Percentiles rank a stretch among this genome's conserved stretches.
Evolutionary conservation across 2,888 invertebrate genomes (phyloP).

Genomic region (Entomobrya proxima): DNA sequence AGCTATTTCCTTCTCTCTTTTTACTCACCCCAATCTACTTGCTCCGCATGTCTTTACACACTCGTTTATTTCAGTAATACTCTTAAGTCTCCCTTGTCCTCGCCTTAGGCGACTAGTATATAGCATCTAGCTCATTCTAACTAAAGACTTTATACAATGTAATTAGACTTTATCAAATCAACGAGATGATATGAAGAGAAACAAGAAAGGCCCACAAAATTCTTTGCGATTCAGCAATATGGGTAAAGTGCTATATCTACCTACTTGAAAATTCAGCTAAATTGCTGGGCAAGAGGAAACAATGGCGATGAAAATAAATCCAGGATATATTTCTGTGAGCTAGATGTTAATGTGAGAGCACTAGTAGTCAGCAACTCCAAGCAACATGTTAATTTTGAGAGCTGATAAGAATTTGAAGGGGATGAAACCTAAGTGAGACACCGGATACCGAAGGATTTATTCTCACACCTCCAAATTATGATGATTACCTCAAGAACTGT

Average conservation of each 20-base stretch:
- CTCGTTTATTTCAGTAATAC: conserved; percentile 20
- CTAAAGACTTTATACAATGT: conserved; percentile 34
- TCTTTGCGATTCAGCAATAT: no score
- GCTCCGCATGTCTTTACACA: background rate
- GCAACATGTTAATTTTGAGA: conserved; percentile 51
- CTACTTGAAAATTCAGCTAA: no score
- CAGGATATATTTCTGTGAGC: background rate
- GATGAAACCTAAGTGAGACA: conserved; percentile 53
- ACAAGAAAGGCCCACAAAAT: background rate
- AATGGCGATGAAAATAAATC: no score
- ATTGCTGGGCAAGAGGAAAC: no score
- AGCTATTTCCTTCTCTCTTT: conserved; percentile 27
- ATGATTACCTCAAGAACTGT: conserved; percentile 56
- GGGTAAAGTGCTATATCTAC: no score
- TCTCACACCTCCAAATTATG: conserved; percentile 63
- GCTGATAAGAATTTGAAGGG: conserved; percentile 16
- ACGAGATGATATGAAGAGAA: background rate
- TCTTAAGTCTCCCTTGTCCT: conserved; percentile 6
- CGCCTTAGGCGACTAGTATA: background rate
- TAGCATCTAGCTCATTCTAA: background rate
- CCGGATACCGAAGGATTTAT: conserved; percentile 59
- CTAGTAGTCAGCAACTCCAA: background rate
- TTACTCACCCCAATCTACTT: background rate
- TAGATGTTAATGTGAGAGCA: conserved; percentile 1
- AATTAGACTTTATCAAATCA: conserved; percentile 56